These are phyloP conservation scores for Akabosia matsudoensis DNA, from an alignment of 1,140 invertebrate genomes.

Conservation along the genomic window DNA sequence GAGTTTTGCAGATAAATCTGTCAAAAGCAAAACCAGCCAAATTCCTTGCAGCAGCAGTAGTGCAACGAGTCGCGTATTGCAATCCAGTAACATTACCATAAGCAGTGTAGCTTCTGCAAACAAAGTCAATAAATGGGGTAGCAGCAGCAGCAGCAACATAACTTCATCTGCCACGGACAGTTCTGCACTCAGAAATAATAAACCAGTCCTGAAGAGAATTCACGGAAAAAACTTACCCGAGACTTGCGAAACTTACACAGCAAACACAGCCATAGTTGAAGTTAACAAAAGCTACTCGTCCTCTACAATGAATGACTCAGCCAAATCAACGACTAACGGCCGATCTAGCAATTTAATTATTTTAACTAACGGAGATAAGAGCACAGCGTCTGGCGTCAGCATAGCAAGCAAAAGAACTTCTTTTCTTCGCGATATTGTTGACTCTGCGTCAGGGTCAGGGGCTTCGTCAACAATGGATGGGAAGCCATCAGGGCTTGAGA, in stretches of 20 bases:
- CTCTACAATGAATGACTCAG: not conserved
- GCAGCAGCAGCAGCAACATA: not conserved
- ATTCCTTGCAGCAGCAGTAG: not conserved
- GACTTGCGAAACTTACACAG: not conserved
- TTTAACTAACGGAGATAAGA: constrained; percentile 33
- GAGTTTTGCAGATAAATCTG: not conserved
- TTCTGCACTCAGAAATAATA: constrained; percentile 22
- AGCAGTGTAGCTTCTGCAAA: not conserved
- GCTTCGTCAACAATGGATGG: not conserved
- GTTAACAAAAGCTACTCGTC: not conserved
- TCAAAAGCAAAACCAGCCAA: not conserved
- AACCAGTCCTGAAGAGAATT: constrained; percentile 38
- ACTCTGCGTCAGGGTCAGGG: not conserved
- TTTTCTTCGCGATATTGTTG: constrained; percentile 37
- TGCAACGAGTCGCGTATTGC: not conserved
- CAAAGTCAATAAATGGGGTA: not conserved
- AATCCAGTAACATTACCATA: constrained; percentile 17
- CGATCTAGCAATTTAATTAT: constrained; percentile 31
- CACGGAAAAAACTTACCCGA: not conserved
- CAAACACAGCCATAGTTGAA: not conserved
- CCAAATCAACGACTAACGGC: not conserved
- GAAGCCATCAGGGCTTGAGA: not conserved
- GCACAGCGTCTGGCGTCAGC: not conserved
- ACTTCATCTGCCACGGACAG: not conserved
- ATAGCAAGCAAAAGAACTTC: constrained; percentile 39